Conservation (phyloP, 2,113 vertebrate genomes). For the Amazona guildingii region DNA sequence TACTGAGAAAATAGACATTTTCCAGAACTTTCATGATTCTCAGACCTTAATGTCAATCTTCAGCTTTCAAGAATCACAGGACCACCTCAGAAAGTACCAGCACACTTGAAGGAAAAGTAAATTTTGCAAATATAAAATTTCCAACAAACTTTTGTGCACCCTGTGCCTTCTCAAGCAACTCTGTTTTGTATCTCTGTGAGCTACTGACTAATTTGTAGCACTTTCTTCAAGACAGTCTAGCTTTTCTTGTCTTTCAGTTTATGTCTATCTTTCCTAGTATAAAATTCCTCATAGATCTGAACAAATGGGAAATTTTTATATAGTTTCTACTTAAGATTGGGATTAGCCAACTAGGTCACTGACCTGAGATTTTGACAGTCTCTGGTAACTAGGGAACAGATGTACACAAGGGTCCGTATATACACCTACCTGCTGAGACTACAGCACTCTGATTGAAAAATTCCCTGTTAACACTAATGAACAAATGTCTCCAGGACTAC, state of each 20-base stretch:
- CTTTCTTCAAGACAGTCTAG: background rate
- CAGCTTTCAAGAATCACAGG: background rate
- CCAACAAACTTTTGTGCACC: background rate
- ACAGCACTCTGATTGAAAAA: background rate
- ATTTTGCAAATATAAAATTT: background rate
- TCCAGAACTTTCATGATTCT: background rate
- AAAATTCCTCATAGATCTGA: background rate
- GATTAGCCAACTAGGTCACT: background rate
- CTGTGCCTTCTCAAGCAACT: background rate
- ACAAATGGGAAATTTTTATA: background rate
- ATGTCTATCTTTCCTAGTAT: background rate
- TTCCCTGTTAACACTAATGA: background rate
- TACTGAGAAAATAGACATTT: background rate
- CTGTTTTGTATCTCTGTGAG: background rate
- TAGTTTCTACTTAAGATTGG: background rate
- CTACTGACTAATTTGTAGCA: background rate
- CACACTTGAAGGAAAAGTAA: background rate
- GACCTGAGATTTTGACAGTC: background rate
- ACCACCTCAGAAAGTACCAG: background rate
- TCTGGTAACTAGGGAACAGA: background rate
- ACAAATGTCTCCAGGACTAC: background rate
- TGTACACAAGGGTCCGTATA: background rate
- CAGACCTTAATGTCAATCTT: background rate
- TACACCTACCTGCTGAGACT: background rate
- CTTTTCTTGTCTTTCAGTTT: background rate